A percentile compares a stretch with the other conserved stretches of the same genome.
Evolutionary conservation across 2,113 vertebrate species (phyloP).

Genomic region (Sebastes fasciatus): DNA sequence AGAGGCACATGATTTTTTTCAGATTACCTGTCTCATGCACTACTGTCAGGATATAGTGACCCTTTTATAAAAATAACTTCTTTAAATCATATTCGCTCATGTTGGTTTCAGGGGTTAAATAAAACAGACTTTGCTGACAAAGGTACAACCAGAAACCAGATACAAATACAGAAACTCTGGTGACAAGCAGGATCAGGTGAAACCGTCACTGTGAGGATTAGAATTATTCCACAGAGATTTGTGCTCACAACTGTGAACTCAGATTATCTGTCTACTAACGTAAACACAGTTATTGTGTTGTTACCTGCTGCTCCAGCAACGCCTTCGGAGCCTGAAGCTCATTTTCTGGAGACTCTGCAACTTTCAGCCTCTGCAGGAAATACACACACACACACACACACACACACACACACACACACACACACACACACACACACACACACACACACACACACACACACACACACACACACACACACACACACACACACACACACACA

Average conservation of each 20-base stretch:
- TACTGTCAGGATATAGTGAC: too few relatives aligned
- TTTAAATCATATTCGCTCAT: too few relatives aligned
- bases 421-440: conserved; percentile 6
- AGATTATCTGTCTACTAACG: background rate
- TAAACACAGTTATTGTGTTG: background rate
- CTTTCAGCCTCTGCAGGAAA: conserved; percentile 45
- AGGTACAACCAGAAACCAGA: too few relatives aligned
- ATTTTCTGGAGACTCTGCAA: conserved; percentile 42
- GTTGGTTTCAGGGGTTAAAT: too few relatives aligned
- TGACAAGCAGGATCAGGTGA: too few relatives aligned
- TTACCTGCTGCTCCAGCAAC: conserved; percentile 63
- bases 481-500: conserved; percentile 32
- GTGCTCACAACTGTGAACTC: background rate
- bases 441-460: conserved; percentile 7
- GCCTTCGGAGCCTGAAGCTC: conserved; percentile 34
- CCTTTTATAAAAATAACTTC: too few relatives aligned
- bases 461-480: conserved; percentile 24
- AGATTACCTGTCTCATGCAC: too few relatives aligned
- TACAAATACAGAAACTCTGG: too few relatives aligned
- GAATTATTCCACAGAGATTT: too few relatives aligned
- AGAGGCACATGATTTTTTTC: too few relatives aligned
- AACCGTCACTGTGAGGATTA: too few relatives aligned
- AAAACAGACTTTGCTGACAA: too few relatives aligned
- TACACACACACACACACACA: background rate
- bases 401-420: conserved; percentile 17